These are phyloP conservation scores for Rhynchonema sp. DNA, from an alignment of 2,888 invertebrate genomes.

Conservation along the genomic window DNA sequence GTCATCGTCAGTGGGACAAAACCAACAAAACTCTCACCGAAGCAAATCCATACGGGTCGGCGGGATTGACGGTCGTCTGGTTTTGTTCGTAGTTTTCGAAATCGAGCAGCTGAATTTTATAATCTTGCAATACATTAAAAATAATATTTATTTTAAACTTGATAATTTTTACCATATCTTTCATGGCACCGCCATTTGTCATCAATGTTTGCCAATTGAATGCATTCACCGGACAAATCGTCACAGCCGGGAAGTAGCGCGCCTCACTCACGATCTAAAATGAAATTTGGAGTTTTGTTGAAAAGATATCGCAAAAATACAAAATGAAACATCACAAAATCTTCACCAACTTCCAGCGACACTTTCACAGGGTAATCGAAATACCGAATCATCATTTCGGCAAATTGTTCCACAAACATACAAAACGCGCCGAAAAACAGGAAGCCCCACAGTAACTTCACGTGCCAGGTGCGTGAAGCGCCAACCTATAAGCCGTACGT, in stretches of 20 bases:
- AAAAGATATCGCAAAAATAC: background rate
- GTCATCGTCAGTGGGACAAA: too few species aligned
- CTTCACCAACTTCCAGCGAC: background rate
- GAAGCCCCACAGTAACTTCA: background rate
- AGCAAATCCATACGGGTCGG: background rate
- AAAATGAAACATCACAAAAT: background rate
- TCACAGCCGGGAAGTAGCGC: background rate
- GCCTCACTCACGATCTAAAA: background rate
- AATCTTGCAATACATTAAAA: too few species aligned
- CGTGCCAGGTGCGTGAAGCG: background rate
- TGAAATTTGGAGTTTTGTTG: background rate
- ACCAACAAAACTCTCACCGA: too few species aligned
- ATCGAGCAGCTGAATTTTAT: background rate
- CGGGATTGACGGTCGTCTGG: background rate
- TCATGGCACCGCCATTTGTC: too few species aligned
- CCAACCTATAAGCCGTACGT: too few species aligned
- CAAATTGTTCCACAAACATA: background rate
- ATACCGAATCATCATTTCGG: background rate
- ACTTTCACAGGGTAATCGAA: background rate
- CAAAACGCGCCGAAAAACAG: background rate
- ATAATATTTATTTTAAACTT: too few species aligned
- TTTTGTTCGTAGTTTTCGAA: background rate
- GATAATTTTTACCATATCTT: too few species aligned
- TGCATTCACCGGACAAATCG: background rate
- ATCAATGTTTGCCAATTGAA: background rate